A percentile compares a stretch with the other conserved stretches of the same genome.
Conservation (phyloP, 1,140 invertebrate species). For the Rhyzopertha dominica region DNA sequence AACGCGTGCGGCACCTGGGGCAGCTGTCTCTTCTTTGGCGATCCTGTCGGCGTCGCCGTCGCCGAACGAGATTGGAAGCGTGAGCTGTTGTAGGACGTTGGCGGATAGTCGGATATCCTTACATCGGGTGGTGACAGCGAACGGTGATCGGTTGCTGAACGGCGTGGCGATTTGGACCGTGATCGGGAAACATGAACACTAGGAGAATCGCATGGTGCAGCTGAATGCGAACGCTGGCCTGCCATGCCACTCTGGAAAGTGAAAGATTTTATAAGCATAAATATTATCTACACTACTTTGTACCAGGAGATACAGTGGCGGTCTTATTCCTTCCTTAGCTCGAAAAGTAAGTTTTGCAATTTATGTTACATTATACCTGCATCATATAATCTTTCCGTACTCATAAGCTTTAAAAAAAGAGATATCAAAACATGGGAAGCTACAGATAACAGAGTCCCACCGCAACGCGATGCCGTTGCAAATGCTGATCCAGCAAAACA, state of each 20-base stretch:
- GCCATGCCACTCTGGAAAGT: constrained; percentile 46
- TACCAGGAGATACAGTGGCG: too few species aligned
- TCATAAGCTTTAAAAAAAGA: too few species aligned
- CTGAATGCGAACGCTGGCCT: constrained; percentile 61
- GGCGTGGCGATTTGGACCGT: constrained; percentile 60
- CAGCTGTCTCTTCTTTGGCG: constrained; percentile 91
- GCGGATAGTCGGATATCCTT: constrained; percentile 41
- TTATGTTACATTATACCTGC: too few species aligned
- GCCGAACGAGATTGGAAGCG: constrained; percentile 78
- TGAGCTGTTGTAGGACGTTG: constrained; percentile 33
- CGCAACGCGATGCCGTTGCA: too few species aligned
- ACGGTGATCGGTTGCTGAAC: constrained; percentile 55
- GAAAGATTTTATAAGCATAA: too few species aligned
- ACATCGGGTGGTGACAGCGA: constrained; percentile 72
- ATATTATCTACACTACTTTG: too few species aligned
- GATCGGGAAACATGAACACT: constrained; percentile 54
- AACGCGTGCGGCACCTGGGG: constrained; percentile 76
- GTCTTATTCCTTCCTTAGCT: too few species aligned
- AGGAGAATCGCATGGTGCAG: constrained; percentile 67
- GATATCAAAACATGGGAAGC: too few species aligned
- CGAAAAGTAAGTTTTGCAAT: too few species aligned
- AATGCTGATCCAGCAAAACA: too few species aligned
- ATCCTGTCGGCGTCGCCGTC: constrained; percentile 88
- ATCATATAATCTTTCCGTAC: too few species aligned
- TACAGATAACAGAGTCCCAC: too few species aligned